Percentiles rank a stretch among this genome's conserved stretches.
Conservation (phyloP, 2,797 vertebrate genomes). For the Pitangus sulphuratus region DNA sequence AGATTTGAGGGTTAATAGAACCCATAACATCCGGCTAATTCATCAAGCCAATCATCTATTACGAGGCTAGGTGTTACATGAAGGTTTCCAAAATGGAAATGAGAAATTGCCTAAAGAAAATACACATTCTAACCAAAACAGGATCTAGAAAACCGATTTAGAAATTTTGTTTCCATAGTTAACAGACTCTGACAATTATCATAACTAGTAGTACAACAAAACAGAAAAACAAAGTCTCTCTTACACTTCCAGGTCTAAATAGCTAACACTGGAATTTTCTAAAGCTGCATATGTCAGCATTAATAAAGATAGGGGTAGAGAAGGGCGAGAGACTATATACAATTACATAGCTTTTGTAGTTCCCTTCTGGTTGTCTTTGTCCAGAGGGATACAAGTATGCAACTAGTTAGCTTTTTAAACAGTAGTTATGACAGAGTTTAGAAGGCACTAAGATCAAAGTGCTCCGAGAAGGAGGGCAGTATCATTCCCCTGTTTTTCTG, state of each 20-base stretch:
- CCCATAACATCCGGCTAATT: not conserved
- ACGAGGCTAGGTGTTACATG: not conserved
- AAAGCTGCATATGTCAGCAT: not conserved
- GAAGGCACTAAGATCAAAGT: not conserved
- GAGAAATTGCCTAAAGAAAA: not conserved
- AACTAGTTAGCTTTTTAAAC: not conserved
- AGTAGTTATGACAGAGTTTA: not conserved
- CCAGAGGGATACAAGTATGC: not conserved
- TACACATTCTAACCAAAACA: not conserved
- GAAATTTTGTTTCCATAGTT: not conserved
- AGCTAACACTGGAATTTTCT: not conserved
- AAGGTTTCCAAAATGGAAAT: not conserved
- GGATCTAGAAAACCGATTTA: not conserved
- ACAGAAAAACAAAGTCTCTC: not conserved
- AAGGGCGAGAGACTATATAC: not conserved
- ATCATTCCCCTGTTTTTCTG: not conserved
- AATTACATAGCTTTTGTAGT: not conserved
- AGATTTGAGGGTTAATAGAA: not conserved
- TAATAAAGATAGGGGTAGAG: not conserved
- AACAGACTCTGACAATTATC: not conserved
- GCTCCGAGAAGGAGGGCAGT: not conserved
- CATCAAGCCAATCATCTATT: not conserved
- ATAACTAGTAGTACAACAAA: not conserved
- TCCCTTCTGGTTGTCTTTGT: not conserved
- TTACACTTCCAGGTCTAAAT: not conserved